These are phyloP conservation scores for Hapalemur alaotrensis DNA, from an alignment of 2,797 vertebrate species.

Conservation along the genomic window DNA sequence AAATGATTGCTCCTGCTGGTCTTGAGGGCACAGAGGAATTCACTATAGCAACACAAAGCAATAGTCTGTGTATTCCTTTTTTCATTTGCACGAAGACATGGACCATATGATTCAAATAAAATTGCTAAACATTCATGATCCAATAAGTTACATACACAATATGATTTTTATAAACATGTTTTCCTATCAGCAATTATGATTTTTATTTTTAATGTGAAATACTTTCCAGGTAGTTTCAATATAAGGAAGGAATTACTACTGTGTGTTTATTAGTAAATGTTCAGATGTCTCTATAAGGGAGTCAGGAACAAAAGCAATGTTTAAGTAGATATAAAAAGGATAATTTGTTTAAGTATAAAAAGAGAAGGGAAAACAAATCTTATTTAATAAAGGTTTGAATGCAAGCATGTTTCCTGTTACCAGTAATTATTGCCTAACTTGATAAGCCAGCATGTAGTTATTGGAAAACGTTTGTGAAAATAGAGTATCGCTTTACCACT, in stretches of 20 bases:
- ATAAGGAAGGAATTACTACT: background rate
- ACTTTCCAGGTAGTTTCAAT: background rate
- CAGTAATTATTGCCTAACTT: conserved; percentile 61
- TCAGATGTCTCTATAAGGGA: background rate
- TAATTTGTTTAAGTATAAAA: conserved; percentile 59
- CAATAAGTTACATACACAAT: background rate
- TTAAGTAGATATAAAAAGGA: conserved; percentile 27
- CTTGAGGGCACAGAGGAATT: background rate
- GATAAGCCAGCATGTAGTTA: conserved; percentile 52
- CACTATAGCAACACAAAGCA: background rate
- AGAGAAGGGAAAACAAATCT: conserved; percentile 18
- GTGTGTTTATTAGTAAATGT: background rate
- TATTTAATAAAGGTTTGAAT: conserved; percentile 52
- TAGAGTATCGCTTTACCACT: conserved; percentile 45
- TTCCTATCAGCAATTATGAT: background rate
- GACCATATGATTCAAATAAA: background rate
- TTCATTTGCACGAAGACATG: background rate
- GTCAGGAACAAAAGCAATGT: conserved; percentile 21
- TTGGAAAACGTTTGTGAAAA: conserved; percentile 78
- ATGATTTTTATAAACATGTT: background rate
- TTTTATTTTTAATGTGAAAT: background rate
- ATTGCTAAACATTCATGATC: background rate
- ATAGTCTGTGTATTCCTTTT: background rate
- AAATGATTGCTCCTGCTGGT: background rate
- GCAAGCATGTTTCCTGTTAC: conserved; percentile 44